These are phyloP conservation scores for Peucedramus taeniatus DNA, from an alignment of 2,113 vertebrate species.

Conservation along the genomic window DNA sequence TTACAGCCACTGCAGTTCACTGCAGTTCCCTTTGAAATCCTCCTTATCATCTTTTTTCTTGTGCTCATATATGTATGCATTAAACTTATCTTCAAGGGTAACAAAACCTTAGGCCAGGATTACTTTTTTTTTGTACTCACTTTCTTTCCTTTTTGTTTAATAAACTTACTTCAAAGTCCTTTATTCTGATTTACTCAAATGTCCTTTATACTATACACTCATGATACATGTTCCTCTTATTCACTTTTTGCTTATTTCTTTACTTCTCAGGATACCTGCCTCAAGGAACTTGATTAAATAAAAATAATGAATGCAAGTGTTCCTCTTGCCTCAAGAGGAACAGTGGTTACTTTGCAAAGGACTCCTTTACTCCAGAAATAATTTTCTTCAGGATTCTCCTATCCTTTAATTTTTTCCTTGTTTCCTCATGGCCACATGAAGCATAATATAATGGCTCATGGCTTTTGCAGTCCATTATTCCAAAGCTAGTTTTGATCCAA, in stretches of 20 bases:
- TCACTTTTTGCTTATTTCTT: background rate
- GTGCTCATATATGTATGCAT: background rate
- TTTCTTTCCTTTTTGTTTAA: background rate
- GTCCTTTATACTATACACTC: background rate
- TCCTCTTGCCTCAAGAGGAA: background rate
- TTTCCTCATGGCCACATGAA: background rate
- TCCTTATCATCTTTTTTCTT: background rate
- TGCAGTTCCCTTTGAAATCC: background rate
- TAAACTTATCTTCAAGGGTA: background rate
- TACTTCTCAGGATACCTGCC: background rate
- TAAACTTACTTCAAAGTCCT: background rate
- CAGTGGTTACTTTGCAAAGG: background rate
- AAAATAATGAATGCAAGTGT: background rate
- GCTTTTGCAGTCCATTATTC: background rate
- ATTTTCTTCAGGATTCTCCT: background rate
- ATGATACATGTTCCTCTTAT: background rate
- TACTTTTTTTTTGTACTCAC: background rate
- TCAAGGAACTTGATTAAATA: background rate
- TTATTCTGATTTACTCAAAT: background rate
- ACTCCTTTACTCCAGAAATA: background rate
- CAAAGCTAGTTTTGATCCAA: background rate
- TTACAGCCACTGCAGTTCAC: background rate
- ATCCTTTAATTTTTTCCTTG: background rate
- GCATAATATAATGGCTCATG: background rate
- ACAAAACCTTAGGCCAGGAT: accelerated